A percentile compares a stretch with the other conserved stretches of the same genome.
Conservation (phyloP, 2,113 vertebrate genomes). For the Catharus fuscescens region DNA sequence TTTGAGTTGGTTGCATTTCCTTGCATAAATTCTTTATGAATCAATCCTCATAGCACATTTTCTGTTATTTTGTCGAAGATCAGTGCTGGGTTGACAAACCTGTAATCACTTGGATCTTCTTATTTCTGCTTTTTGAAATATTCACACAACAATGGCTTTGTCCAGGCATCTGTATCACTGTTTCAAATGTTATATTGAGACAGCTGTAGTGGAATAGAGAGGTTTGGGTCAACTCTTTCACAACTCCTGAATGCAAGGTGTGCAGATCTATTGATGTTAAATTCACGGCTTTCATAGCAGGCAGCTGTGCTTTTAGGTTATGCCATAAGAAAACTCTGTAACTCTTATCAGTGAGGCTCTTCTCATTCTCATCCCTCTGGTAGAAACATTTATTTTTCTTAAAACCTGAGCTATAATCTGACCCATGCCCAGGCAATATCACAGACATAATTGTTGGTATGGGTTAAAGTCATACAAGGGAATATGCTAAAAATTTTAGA, state of each 20-base stretch:
- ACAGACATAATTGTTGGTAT: neutral
- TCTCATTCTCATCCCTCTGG: neutral
- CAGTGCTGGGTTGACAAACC: neutral
- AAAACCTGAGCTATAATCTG: neutral
- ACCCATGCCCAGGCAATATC: neutral
- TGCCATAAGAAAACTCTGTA: neutral
- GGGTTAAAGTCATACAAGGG: neutral
- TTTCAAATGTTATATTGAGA: neutral
- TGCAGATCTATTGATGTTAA: neutral
- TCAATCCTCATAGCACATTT: neutral
- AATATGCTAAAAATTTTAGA: neutral
- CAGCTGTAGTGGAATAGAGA: neutral
- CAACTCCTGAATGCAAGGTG: neutral
- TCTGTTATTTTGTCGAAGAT: neutral
- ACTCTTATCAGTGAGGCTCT: neutral
- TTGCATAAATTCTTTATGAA: conserved; percentile 9
- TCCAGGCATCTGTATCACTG: neutral
- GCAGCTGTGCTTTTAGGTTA: neutral
- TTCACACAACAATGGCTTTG: neutral
- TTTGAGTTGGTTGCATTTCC: neutral
- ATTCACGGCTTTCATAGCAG: neutral
- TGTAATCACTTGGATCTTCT: neutral
- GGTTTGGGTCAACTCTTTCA: neutral
- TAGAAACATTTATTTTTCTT: neutral
- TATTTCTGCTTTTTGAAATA: neutral